These are phyloP conservation scores for Biston betularia DNA, from an alignment of 2,888 invertebrate genomes.

Conservation along the genomic window DNA sequence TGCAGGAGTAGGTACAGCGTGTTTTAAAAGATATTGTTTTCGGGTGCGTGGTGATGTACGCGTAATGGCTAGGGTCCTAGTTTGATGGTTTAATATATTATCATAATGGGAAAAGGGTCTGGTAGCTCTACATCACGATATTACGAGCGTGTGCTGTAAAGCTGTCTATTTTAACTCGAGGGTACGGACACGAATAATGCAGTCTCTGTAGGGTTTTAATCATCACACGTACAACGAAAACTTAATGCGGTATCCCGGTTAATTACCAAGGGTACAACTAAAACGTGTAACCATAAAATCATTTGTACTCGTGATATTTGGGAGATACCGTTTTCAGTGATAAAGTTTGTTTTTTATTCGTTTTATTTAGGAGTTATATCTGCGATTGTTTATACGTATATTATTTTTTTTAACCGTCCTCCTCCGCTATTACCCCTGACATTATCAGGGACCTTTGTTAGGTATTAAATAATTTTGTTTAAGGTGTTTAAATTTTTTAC, in stretches of 20 bases:
- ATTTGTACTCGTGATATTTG: background rate
- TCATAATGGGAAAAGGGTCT: conserved; percentile 34
- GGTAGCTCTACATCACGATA: conserved; percentile 24
- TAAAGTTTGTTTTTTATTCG: no score
- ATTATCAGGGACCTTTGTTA: no score
- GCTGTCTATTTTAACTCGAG: conserved; percentile 26
- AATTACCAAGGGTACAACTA: conserved; percentile 16
- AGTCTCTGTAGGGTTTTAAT: conserved; percentile 17
- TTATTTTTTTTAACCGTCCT: no score
- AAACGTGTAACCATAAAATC: conserved; percentile 1
- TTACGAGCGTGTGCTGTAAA: conserved; percentile 26
- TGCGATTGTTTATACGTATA: no score
- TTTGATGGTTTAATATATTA: conserved; percentile 33
- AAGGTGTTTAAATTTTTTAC: no score
- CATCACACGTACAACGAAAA: conserved; percentile 12
- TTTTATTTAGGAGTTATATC: no score
- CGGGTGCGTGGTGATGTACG: conserved; percentile 13
- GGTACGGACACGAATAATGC: conserved; percentile 15
- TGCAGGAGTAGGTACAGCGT: background rate
- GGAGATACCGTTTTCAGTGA: background rate
- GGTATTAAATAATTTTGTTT: no score
- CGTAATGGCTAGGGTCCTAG: conserved; percentile 22
- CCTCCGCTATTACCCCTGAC: no score
- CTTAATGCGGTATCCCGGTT: conserved; percentile 2
- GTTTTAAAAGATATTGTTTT: conserved; percentile 31